phyloP scores from a whole-genome alignment of 2,888 invertebrate species.

The Cosmorhoe ocellata region DNA sequence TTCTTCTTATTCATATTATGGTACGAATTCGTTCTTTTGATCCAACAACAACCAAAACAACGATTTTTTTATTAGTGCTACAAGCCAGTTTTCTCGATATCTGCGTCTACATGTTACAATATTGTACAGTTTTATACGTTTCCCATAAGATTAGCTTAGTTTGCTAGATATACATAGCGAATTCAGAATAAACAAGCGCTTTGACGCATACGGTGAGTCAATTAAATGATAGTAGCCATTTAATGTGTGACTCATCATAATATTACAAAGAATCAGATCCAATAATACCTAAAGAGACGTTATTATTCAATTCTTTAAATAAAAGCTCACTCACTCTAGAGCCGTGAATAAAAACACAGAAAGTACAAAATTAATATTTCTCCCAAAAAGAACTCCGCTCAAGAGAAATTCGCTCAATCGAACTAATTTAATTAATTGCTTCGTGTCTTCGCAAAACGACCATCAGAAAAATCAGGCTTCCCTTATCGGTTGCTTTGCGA shows the following conservation, averaged over 20 bases:
- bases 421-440: conserved; percentile 66
- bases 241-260: background rate
- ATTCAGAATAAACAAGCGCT: background rate
- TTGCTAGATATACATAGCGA: no score
- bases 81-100: no score
- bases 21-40: no score
- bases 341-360: background rate
- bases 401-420: conserved; percentile 50
- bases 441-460: conserved; percentile 47
- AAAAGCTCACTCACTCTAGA: no score
- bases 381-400: conserved; percentile 25
- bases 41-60: no score
- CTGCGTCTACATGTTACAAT: no score
- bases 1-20: no score
- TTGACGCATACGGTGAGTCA: background rate
- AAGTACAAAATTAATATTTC: conserved; percentile 15
- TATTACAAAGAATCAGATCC: background rate
- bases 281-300: background rate
- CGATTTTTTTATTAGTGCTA: no score
- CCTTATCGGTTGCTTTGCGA: conserved; percentile 3
- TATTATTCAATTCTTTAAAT: no score
- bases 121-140: no score
- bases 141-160: no score
- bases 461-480: conserved; percentile 32
- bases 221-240: background rate